These are phyloP conservation scores for Salvelinus namaycush DNA, from an alignment of 2,113 vertebrate species.

Conservation along the genomic window DNA sequence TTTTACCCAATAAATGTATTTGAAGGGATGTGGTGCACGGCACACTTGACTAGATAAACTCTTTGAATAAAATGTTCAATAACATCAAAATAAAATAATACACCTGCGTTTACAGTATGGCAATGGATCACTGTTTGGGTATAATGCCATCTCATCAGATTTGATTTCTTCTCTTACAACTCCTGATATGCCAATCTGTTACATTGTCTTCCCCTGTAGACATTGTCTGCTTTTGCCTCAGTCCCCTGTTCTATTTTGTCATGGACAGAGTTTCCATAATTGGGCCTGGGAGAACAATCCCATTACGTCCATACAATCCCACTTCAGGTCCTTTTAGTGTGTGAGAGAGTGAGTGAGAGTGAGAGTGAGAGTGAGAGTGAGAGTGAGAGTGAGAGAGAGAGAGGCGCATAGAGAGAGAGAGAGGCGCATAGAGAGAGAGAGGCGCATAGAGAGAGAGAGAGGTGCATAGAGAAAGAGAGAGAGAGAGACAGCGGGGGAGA, in stretches of 20 bases:
- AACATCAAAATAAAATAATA: neutral
- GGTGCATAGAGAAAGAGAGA: too few relatives aligned
- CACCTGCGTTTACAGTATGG: neutral
- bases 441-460: neutral
- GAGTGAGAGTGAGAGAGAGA: too few relatives aligned
- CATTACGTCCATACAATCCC: constrained; percentile 44
- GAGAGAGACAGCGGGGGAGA: too few relatives aligned
- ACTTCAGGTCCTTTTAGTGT: constrained; percentile 9
- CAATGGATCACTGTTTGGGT: neutral
- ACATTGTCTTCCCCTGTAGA: constrained; percentile 32
- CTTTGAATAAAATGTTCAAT: neutral
- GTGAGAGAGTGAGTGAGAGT: neutral
- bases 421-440: neutral
- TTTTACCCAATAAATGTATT: neutral
- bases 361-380: too few relatives aligned
- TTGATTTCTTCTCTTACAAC: neutral
- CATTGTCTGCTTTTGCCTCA: constrained; percentile 27
- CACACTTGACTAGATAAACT: neutral
- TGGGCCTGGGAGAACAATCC: constrained; percentile 50
- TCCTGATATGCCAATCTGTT: constrained; percentile 14
- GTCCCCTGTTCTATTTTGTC: constrained; percentile 45
- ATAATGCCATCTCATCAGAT: too few relatives aligned
- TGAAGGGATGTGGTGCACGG: neutral
- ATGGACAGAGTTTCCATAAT: constrained; percentile 47
- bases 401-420: too few relatives aligned